phyloP scores from a whole-genome alignment of 1,140 invertebrate species.

The Mizuhopecten yessoensis region DNA sequence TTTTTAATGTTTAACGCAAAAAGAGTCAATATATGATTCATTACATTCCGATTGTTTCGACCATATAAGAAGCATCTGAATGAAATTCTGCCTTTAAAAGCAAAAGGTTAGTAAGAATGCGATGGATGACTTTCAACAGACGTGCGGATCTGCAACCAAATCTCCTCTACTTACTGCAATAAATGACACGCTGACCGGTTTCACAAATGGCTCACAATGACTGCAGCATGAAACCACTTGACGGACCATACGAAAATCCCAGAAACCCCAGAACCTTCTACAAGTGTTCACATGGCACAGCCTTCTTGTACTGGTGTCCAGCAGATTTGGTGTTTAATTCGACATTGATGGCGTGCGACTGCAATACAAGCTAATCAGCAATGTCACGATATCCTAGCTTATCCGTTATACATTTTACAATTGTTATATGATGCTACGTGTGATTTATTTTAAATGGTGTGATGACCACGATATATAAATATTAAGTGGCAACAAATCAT shows the following conservation, averaged over 20 bases:
- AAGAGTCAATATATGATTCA: no score
- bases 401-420: neutral
- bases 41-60: no score
- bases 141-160: neutral
- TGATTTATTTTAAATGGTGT: neutral
- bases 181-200: neutral
- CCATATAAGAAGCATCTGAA: no score
- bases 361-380: neutral
- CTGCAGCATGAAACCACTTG: neutral
- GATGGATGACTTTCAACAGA: conserved; percentile 24
- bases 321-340: neutral
- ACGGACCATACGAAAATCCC: neutral
- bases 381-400: no score
- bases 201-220: neutral
- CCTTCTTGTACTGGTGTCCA: conserved; percentile 3
- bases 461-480: neutral
- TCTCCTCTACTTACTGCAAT: neutral
- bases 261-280: neutral
- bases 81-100: no score
- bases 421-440: neutral
- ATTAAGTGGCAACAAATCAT: neutral
- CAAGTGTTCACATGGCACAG: neutral
- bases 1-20: no score
- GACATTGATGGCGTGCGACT: neutral
- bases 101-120: no score